Conservation (phyloP, 2,113 vertebrate genomes). For the Tragulus kanchil region DNA sequence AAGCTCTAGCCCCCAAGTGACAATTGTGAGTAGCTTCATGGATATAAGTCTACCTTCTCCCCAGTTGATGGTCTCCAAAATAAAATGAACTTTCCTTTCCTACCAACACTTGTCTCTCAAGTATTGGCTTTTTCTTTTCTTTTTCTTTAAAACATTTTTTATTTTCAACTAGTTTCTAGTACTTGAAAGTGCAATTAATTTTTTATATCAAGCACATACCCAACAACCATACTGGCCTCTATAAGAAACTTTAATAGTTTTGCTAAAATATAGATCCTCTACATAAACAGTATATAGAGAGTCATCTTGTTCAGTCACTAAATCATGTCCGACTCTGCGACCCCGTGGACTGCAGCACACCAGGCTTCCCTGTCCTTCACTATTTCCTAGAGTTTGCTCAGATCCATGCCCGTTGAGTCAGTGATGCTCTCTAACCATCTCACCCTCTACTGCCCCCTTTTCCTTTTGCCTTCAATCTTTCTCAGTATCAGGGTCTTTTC, state of each 20-base stretch:
- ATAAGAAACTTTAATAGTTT: not conserved
- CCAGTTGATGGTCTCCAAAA: not conserved
- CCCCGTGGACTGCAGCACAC: not conserved
- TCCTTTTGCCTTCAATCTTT: not conserved
- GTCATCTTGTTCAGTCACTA: not conserved
- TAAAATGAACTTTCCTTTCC: not conserved
- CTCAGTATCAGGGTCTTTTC: not conserved
- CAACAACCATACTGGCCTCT: not conserved
- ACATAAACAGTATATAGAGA: not conserved
- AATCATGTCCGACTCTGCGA: not conserved
- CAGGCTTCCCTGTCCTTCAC: not conserved
- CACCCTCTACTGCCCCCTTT: not conserved
- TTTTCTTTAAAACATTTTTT: not conserved
- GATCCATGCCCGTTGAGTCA: rapidly evolving
- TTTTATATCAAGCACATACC: not conserved
- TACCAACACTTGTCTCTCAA: not conserved
- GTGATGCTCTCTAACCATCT: not conserved
- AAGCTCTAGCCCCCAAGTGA: not conserved
- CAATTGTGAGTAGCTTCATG: not conserved
- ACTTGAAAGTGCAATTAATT: not conserved
- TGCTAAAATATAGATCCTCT: not conserved
- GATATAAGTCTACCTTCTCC: not conserved
- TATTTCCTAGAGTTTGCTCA: not conserved
- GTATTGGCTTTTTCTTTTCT: not conserved
- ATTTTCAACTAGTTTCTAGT: not conserved